Base-by-base conservation (phyloP, 2,797 vertebrate genomes). In the Mormyrus proboscirostris region DNA sequence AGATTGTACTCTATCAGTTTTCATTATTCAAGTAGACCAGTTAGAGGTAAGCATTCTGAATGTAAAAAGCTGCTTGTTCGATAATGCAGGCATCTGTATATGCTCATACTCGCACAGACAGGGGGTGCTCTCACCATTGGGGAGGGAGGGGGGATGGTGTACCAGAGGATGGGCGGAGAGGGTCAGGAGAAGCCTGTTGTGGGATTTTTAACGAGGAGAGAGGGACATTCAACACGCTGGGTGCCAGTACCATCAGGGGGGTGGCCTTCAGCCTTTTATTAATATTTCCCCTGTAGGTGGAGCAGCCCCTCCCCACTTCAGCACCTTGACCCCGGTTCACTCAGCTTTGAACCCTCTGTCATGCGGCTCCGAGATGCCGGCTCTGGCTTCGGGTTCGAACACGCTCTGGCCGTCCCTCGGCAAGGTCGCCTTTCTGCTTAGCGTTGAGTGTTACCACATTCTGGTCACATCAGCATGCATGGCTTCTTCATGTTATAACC, bases 21-120 rank as follows among this genome's bases (percentile, higher is more conserved):
- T 82, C 76, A 82, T 82, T 82, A 82, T 82, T 82, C 38, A 82
- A 82, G 41, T 9, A 82, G 73, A 82, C 76, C 76, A 47, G 41
- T 82, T 82, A 47, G 76, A 47, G 41, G 38, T 41, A 44, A 47
- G 38, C 7, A 9, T 82, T 47, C 6, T 3, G 38, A 82, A 82
- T 82, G 33, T 19, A 47, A 82, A 79, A 82, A n/a, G 2, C 38
- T 82, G 33, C 41, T 82, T 47, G 41, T 41, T 82, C 76, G 19
- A 82, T 82, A 82, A 82, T 82, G 41, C 38, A 47, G 76, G 19
- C 41, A 82, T n/a, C 73, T 41, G 14, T 41, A 3, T n/a, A 79
- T 44, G 5, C 38, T 44, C 5, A 79, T n/a, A 79, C 29, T 38
- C 33, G 19, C 76, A 82, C 41, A 82, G 1, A 82, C 65, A 16